phyloP scores from a whole-genome alignment of 2,888 invertebrate genomes.

The Tetheella fluctuosa region DNA sequence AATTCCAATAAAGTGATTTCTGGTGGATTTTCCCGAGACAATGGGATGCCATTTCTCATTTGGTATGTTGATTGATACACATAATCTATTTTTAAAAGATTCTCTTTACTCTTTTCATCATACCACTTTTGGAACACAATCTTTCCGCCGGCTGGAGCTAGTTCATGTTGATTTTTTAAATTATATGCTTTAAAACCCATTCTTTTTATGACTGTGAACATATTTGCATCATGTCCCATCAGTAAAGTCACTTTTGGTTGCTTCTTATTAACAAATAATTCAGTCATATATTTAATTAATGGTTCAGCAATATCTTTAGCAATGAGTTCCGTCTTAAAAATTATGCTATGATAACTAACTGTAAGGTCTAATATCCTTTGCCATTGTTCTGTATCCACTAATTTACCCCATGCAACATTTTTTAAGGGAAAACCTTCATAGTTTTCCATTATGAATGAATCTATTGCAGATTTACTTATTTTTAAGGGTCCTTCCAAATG shows the following conservation, averaged over 20 bases:
- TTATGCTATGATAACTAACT: slow-evolving; percentile 63
- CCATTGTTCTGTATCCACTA: slow-evolving; percentile 52
- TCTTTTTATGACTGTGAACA: slow-evolving; percentile 61
- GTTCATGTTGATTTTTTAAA: slow-evolving; percentile 58
- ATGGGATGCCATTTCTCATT: slow-evolving; percentile 51
- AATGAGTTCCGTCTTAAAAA: slow-evolving; percentile 63
- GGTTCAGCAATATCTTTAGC: slow-evolving; percentile 66
- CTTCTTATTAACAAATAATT: slow-evolving; percentile 46
- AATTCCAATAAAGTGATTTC: slow-evolving; percentile 54
- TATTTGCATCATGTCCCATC: slow-evolving; percentile 75
- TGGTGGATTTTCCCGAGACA: slow-evolving; percentile 60
- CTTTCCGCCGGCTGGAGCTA: slow-evolving; percentile 67
- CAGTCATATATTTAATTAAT: slow-evolving; percentile 54
- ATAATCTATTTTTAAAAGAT: slow-evolving; percentile 63
- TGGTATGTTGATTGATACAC: slow-evolving; percentile 64
- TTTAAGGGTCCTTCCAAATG: slow-evolving; percentile 67
- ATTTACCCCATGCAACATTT: slow-evolving; percentile 70
- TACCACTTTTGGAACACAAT: slow-evolving; percentile 72
- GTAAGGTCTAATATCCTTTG: slow-evolving; percentile 51
- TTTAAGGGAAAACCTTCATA: slow-evolving; percentile 63
- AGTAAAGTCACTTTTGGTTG: slow-evolving; percentile 56
- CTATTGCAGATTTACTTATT: slow-evolving; percentile 64
- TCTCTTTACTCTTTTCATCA: slow-evolving; percentile 35
- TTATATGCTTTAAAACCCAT: slow-evolving; percentile 55
- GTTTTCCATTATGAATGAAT: slow-evolving; percentile 73